phyloP scores from a whole-genome alignment of 2,888 invertebrate species.

The Dinocampus coccinellae region DNA sequence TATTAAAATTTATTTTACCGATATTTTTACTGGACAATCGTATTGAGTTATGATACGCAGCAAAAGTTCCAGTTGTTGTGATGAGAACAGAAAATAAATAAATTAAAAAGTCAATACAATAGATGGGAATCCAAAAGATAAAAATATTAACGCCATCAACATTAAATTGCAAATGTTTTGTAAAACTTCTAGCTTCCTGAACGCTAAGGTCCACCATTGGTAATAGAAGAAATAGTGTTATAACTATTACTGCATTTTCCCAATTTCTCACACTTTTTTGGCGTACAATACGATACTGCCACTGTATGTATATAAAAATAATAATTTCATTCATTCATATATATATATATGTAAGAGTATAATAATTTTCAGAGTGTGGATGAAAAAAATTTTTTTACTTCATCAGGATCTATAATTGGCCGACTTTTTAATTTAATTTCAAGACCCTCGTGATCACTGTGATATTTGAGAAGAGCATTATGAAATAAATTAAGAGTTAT shows the following conservation, averaged over 20 bases:
- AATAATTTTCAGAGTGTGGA: too few relatives aligned
- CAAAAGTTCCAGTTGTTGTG: conserved; percentile 7
- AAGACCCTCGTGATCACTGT: conserved; percentile 24
- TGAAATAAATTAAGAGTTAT: conserved; percentile 46
- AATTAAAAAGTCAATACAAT: conserved; percentile 43
- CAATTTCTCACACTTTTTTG: conserved; percentile 42
- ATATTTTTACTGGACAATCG: conserved; percentile 1
- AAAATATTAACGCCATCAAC: conserved; percentile 37
- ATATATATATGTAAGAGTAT: neutral
- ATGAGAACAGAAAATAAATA: conserved; percentile 38
- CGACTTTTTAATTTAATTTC: conserved; percentile 44
- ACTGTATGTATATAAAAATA: conserved; percentile 32
- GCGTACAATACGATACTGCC: conserved; percentile 44
- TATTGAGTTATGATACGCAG: neutral
- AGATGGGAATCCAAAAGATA: conserved; percentile 47
- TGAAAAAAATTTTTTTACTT: conserved; percentile 32
- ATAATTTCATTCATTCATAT: neutral
- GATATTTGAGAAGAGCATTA: conserved; percentile 43
- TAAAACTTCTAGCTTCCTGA: conserved; percentile 37
- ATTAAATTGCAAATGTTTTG: conserved; percentile 46
- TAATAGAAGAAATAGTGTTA: conserved; percentile 43
- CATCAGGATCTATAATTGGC: conserved; percentile 38
- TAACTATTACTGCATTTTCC: conserved; percentile 44
- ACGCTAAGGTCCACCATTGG: conserved; percentile 44
- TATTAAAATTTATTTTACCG: conserved; percentile 2